phyloP scores from a whole-genome alignment of 2,113 vertebrate genomes.

The Malaclemys terrapin region DNA sequence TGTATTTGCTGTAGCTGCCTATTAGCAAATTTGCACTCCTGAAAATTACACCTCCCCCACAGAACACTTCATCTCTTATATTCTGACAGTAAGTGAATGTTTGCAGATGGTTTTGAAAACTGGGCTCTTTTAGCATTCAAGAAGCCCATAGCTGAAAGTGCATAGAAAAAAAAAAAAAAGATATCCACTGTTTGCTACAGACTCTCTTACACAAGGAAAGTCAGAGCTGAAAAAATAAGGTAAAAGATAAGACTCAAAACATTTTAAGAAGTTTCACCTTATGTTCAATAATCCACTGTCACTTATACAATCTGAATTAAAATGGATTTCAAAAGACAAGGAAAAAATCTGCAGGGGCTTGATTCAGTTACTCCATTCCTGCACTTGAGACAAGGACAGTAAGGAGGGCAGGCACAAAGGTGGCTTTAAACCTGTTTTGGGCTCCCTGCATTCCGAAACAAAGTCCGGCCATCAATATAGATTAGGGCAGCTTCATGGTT shows the following conservation, averaged over 20 bases:
- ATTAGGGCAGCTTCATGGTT: fast-evolving
- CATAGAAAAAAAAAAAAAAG: background rate
- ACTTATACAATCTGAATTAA: background rate
- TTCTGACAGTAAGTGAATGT: background rate
- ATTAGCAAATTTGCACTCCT: background rate
- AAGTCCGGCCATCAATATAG: background rate
- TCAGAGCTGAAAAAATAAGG: background rate
- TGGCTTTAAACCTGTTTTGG: background rate
- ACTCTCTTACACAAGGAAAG: background rate
- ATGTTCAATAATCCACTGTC: background rate
- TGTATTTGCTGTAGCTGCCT: background rate
- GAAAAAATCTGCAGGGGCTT: fast-evolving
- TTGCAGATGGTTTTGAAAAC: background rate
- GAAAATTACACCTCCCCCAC: background rate
- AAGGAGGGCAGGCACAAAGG: fast-evolving
- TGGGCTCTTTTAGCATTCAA: fast-evolving
- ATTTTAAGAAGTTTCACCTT: background rate
- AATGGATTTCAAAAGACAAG: background rate
- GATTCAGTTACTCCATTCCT: fast-evolving
- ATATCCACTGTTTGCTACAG: fast-evolving
- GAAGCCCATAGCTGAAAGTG: fast-evolving
- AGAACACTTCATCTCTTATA: fast-evolving
- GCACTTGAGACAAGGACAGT: background rate
- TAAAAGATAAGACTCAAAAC: background rate
- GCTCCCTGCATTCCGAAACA: background rate